phyloP scores from a whole-genome alignment of 2,888 invertebrate species.

The Coremacera marginata region DNA sequence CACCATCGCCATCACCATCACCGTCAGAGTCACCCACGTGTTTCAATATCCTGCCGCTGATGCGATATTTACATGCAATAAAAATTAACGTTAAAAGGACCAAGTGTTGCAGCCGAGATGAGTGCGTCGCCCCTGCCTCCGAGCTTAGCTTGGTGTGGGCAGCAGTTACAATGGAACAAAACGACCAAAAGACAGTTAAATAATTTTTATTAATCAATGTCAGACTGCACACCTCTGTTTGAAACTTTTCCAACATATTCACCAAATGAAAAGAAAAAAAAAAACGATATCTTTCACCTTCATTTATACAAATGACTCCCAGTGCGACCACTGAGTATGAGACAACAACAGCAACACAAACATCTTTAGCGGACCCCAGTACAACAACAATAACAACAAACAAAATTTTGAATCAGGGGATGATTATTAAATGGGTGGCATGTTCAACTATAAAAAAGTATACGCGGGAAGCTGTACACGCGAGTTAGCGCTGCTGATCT shows the following conservation, averaged over 20 bases:
- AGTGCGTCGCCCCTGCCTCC: not conserved
- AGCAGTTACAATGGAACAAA: no score
- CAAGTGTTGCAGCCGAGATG: constrained; percentile 47
- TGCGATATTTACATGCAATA: constrained; percentile 63
- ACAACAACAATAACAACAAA: constrained; percentile 26
- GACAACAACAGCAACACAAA: constrained; percentile 34
- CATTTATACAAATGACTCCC: constrained; percentile 66
- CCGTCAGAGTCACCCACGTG: not conserved
- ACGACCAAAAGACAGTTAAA: no score
- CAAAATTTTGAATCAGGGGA: constrained; percentile 53
- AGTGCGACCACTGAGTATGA: constrained; percentile 53
- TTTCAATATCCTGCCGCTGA: constrained; percentile 40
- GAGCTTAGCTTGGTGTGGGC: not conserved
- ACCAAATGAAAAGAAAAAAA: constrained; percentile 48
- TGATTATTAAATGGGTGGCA: constrained; percentile 69
- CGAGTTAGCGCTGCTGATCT: not conserved
- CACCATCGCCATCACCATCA: not conserved
- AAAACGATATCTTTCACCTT: constrained; percentile 64
- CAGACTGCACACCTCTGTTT: constrained; percentile 26
- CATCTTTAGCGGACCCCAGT: constrained; percentile 23
- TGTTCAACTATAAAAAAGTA: constrained; percentile 59
- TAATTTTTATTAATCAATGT: not conserved
- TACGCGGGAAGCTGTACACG: constrained; percentile 18
- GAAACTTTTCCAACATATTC: constrained; percentile 37
- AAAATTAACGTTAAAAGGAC: constrained; percentile 60